Evolutionary conservation across 2,113 vertebrate species (phyloP).

Genomic region (Buteo buteo): DNA sequence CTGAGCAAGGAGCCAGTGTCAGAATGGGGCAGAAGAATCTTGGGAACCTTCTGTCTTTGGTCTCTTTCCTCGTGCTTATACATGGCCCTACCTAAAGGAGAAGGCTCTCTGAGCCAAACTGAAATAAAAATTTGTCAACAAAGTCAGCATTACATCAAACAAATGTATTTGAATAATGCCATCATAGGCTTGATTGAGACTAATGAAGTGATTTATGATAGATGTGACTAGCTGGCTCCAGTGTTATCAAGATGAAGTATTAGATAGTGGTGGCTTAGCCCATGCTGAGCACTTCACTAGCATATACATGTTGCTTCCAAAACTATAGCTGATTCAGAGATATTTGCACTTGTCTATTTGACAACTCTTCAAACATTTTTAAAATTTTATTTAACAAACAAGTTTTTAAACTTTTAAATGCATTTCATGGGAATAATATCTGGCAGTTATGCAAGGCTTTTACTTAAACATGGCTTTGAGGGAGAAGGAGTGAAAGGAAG

Average conservation of each 20-base stretch:
- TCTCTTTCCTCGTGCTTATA: background rate
- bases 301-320: background rate
- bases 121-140: background rate
- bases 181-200: background rate
- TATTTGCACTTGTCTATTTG: background rate
- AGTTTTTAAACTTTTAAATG: background rate
- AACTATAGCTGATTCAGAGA: background rate
- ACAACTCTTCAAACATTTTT: background rate
- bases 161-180: background rate
- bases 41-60: background rate
- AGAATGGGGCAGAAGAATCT: background rate
- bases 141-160: background rate
- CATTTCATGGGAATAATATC: background rate
- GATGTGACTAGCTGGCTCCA: background rate
- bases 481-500: background rate
- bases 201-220: background rate
- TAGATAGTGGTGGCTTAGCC: background rate
- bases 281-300: background rate
- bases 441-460: background rate
- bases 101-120: background rate
- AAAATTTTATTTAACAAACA: background rate
- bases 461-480: background rate
- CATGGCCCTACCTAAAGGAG: background rate
- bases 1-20: background rate
- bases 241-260: background rate